Evolutionary conservation across 2,113 vertebrate genomes (phyloP).

Genomic region (Hymenochirus boettgeri): DNA sequence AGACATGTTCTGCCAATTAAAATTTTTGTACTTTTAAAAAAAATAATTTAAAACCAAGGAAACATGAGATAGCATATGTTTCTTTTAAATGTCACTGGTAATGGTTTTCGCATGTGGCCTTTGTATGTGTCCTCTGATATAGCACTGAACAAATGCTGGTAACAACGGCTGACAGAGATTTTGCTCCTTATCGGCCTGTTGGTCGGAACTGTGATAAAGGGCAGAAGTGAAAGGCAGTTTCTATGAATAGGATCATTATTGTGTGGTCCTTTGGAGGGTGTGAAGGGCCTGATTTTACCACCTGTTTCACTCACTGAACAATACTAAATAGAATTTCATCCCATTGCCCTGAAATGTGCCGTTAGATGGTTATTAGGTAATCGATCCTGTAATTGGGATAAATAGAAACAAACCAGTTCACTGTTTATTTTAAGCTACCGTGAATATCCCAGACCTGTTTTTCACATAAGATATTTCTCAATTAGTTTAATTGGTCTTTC

Average conservation of each 20-base stretch:
- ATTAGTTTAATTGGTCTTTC: constrained; percentile 23
- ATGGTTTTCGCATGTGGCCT: neutral
- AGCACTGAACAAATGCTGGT: too few species aligned
- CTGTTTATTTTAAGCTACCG: neutral
- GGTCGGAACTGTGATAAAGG: neutral
- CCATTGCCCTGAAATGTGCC: too few species aligned
- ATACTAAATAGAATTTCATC: too few species aligned
- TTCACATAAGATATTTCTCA: constrained; percentile 34
- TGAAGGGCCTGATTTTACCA: too few species aligned
- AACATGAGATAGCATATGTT: neutral
- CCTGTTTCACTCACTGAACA: too few species aligned
- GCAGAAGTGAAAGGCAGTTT: neutral
- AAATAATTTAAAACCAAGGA: neutral
- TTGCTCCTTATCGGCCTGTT: neutral
- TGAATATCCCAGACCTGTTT: constrained; percentile 14
- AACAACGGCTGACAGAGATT: neutral
- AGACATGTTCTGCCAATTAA: neutral
- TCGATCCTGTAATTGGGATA: too few species aligned
- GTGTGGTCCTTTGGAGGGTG: neutral
- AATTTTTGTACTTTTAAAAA: neutral
- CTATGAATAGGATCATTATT: neutral
- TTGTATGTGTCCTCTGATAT: too few species aligned
- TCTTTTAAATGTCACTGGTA: neutral
- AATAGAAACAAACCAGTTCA: too few species aligned
- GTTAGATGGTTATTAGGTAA: too few species aligned